A percentile compares a stretch with the other conserved stretches of the same genome.
phyloP scores from a whole-genome alignment of 2,797 vertebrate species.

The Hemibagrus guttatus region DNA sequence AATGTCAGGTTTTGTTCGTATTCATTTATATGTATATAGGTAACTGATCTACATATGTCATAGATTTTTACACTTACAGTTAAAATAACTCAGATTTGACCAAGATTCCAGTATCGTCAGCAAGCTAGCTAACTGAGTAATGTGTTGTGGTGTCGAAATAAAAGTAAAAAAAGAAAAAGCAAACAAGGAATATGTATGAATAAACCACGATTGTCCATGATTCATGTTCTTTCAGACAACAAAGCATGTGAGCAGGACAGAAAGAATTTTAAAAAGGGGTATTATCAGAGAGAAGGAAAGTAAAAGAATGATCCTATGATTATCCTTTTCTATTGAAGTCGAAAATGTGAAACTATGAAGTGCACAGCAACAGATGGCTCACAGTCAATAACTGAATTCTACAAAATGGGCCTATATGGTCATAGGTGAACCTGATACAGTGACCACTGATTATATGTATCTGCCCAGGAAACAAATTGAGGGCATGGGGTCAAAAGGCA shows the following conservation, averaged over 20 bases:
- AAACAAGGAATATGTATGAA: no score
- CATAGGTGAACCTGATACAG: background rate
- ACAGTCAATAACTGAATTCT: background rate
- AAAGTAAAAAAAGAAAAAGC: no score
- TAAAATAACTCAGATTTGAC: no score
- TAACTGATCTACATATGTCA: no score
- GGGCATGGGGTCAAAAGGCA: background rate
- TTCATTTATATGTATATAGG: no score
- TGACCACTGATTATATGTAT: constrained; percentile 5
- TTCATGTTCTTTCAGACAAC: no score
- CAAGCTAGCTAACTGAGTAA: no score
- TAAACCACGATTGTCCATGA: no score
- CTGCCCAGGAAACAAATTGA: background rate
- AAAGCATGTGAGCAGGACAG: background rate
- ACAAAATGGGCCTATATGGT: background rate
- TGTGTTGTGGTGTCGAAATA: no score
- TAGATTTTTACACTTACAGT: no score
- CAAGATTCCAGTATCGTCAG: no score
- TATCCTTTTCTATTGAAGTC: background rate
- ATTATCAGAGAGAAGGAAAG: background rate
- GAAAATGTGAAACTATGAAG: background rate
- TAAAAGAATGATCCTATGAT: background rate
- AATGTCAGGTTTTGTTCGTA: no score
- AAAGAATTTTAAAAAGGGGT: background rate
- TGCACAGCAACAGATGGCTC: background rate